Percentiles rank a stretch among this genome's conserved stretches.
These are phyloP conservation scores for Gambusia affinis DNA, from an alignment of 2,113 vertebrate genomes.

Conservation along the genomic window DNA sequence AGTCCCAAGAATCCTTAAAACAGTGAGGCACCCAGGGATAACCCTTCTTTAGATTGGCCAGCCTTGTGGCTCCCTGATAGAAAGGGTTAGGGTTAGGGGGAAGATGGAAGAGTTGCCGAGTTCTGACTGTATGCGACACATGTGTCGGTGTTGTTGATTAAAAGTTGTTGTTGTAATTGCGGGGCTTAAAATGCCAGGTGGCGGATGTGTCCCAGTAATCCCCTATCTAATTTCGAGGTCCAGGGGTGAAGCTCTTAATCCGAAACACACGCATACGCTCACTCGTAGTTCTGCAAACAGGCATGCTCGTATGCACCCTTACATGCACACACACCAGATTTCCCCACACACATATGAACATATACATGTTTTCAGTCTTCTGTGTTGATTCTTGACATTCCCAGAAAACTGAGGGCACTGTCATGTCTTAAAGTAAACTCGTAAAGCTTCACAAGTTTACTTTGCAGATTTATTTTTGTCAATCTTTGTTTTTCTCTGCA, in stretches of 20 bases:
- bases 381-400: constrained; percentile 15
- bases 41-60: constrained; percentile 26
- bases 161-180: constrained; percentile 79
- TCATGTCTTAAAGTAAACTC: background rate
- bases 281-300: constrained; percentile 54
- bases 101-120: constrained; percentile 33
- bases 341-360: constrained; percentile 15
- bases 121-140: constrained; percentile 66
- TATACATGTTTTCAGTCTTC: background rate
- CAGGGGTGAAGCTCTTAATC: constrained; percentile 81
- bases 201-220: constrained; percentile 78
- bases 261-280: constrained; percentile 69
- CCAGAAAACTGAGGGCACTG: constrained; percentile 6
- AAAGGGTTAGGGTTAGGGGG: background rate
- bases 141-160: constrained; percentile 76
- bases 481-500: constrained; percentile 3
- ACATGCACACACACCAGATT: constrained; percentile 7
- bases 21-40: constrained; percentile 12
- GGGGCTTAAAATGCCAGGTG: constrained; percentile 79
- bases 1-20: constrained; percentile 51
- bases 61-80: background rate
- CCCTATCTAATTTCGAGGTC: constrained; percentile 78
- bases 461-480: constrained; percentile 13
- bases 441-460: constrained; percentile 10
- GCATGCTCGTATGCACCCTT: background rate